Evolutionary conservation across 2,888 invertebrate species (phyloP).

Genomic region (Drosophila acutilabella): DNA sequence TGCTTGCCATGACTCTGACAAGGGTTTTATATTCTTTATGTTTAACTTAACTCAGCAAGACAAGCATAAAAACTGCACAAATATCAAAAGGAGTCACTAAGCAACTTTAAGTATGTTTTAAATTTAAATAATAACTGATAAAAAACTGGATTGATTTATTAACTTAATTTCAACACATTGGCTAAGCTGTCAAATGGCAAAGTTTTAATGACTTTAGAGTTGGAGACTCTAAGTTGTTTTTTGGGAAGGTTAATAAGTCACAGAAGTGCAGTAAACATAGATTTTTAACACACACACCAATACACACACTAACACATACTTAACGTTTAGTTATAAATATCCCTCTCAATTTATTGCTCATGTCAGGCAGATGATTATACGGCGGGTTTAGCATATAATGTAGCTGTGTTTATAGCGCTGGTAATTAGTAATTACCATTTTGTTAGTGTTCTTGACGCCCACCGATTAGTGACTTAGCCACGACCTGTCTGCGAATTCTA

Average conservation of each 20-base stretch:
- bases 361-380: constrained; percentile 23
- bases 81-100: constrained; percentile 2
- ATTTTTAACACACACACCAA: constrained; percentile 2
- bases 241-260: constrained; percentile 13
- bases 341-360: constrained; percentile 47
- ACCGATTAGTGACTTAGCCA: constrained; percentile 34
- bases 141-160: constrained; percentile 1
- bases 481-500: constrained; percentile 41
- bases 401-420: constrained; percentile 51
- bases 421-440: constrained; percentile 44
- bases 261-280: constrained; percentile 25
- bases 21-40: constrained; percentile 29
- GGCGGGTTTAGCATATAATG: constrained; percentile 36
- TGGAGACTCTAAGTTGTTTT: neutral
- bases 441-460: constrained; percentile 52
- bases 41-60: constrained; percentile 32
- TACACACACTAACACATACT: constrained; percentile 7
- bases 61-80: constrained; percentile 32
- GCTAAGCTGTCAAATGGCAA: neutral
- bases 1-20: constrained; percentile 55
- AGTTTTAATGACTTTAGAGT: neutral
- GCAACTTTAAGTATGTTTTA: neutral
- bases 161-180: neutral
- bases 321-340: constrained; percentile 35
- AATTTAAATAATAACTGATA: neutral